Percentiles rank a stretch among this genome's conserved stretches.
phyloP scores from a whole-genome alignment of 2,888 invertebrate species.

The Pseudeuparius sepicola region DNA sequence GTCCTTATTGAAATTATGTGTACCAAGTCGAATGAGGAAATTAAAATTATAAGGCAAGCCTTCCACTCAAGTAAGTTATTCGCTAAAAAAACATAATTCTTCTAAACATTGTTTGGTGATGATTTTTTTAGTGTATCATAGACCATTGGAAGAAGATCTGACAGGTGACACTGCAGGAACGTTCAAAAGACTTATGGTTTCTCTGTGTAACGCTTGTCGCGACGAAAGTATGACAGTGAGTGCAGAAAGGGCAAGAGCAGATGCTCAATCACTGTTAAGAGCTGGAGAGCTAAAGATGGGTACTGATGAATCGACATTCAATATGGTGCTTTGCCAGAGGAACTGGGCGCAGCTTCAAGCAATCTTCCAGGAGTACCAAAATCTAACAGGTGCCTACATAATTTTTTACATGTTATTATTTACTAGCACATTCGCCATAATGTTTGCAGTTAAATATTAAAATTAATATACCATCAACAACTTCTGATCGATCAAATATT shows the following conservation, averaged over 20 bases:
- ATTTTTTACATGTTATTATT: constrained; percentile 1
- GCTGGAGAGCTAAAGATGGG: constrained; percentile 62
- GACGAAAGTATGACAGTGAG: constrained; percentile 72
- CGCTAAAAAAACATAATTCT: not conserved
- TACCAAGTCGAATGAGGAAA: constrained; percentile 76
- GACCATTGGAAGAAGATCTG: constrained; percentile 46
- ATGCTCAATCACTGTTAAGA: constrained; percentile 69
- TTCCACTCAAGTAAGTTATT: constrained; percentile 61
- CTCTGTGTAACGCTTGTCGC: constrained; percentile 69
- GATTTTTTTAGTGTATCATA: constrained; percentile 27
- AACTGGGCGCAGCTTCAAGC: constrained; percentile 54
- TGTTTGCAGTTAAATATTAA: no score
- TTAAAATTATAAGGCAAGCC: constrained; percentile 65
- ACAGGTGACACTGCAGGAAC: constrained; percentile 83
- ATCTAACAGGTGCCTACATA: constrained; percentile 20
- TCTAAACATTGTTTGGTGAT: not conserved
- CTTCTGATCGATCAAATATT: no score
- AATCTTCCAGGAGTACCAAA: constrained; percentile 33
- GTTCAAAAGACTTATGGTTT: constrained; percentile 82
- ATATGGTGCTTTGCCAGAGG: constrained; percentile 71
- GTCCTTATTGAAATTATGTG: constrained; percentile 83
- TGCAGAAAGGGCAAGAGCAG: constrained; percentile 59
- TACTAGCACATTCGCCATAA: constrained; percentile 2
- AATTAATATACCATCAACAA: no score
- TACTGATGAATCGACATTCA: constrained; percentile 81